Evolutionary conservation across 53 echinoderm and acorn worm genomes (phyloP), one percentile per base, ranked within the genome.

Genomic region (Astropecten irregularis): DNA sequence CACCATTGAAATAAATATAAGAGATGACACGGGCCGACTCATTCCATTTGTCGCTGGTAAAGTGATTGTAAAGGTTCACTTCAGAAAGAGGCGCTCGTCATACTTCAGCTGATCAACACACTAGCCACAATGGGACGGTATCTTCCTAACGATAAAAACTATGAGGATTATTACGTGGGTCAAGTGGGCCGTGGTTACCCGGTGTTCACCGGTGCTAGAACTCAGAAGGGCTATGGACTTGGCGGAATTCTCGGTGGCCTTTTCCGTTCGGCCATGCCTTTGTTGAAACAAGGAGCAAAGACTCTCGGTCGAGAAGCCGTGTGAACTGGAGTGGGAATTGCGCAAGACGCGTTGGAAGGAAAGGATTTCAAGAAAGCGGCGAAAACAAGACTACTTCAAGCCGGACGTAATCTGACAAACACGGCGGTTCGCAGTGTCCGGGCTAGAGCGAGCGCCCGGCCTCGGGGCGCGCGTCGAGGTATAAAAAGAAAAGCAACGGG

Each of bases 1-100:
- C 30, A 76, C 66, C 37, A 83, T 84, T 7, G 88, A 83, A 59
- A 62, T 83, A 9, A 47, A 76, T 61, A n/a, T n/a, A n/a, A n/a
- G n/a, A n/a, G n/a, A n/a, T n/a, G n/a, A n/a, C n/a, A n/a, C n/a
- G n/a, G n/a, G n/a, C n/a, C n/a, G n/a, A 18, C 61, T 42, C 25
- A 85, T 93, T 26, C 90, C 85, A 90, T 93, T 93, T 50, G 59
- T 83, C 27, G 87, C 81, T 14, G 93, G 94, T 22, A 76, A 46
- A 53, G 86, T 89, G 31, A 82, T 95, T 61, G 71, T 83, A 50
- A 95, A 89, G 62, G 84, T 95, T 62, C 93, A 93, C 53, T 86
- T 92, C 58, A 69, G 72, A 71, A 67, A 73, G 44, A 73, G 27
- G 21, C 82, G 87, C 39, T 82, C 91, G 21, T 58, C 61, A 1